Evolutionary conservation across 2,113 vertebrate species (phyloP).

Genomic region (Oncorhynchus clarkii): DNA sequence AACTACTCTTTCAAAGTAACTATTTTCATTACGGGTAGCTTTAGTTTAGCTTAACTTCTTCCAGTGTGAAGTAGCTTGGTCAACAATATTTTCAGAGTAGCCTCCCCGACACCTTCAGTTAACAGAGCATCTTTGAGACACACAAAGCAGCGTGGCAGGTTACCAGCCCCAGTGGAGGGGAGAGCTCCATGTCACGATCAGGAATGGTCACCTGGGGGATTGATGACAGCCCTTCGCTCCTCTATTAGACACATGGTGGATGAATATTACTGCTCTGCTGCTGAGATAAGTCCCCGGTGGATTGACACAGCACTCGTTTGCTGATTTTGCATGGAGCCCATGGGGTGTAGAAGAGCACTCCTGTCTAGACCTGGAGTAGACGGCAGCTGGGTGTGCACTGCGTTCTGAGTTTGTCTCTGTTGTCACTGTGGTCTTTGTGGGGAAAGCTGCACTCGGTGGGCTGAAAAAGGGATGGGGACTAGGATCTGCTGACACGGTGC

Average conservation of each 20-base stretch:
- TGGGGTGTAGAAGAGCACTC: slow-evolving; percentile 14
- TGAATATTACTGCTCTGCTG: slow-evolving; percentile 42
- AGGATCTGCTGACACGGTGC: slow-evolving; percentile 34
- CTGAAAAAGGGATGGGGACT: slow-evolving; percentile 11
- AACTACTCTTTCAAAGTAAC: too few relatives aligned
- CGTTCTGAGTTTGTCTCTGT: slow-evolving; percentile 6
- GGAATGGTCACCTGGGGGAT: slow-evolving; percentile 62
- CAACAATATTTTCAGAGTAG: too few relatives aligned
- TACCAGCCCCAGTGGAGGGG: slow-evolving; percentile 45
- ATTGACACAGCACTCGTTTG: slow-evolving; percentile 31
- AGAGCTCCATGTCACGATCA: slow-evolving; percentile 53
- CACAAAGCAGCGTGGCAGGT: slow-evolving; percentile 57
- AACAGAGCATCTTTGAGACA: slow-evolving; percentile 37
- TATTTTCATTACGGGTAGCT: too few relatives aligned
- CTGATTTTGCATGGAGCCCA: slow-evolving; percentile 49
- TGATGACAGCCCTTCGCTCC: slow-evolving; percentile 53
- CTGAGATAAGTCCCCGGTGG: slow-evolving; percentile 57
- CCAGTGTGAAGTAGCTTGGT: too few relatives aligned
- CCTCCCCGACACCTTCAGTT: slow-evolving; percentile 15
- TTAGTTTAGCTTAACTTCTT: too few relatives aligned
- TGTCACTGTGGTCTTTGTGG: slow-evolving; percentile 30
- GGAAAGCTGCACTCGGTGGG: not conserved
- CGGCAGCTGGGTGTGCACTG: slow-evolving; percentile 24
- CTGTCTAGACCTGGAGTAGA: slow-evolving; percentile 13
- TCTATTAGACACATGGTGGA: slow-evolving; percentile 55